A percentile compares a stretch with the other conserved stretches of the same genome.
These are phyloP conservation scores for Grammomys dolichurus DNA, from an alignment of 2,113 vertebrate genomes.

Conservation along the genomic window DNA sequence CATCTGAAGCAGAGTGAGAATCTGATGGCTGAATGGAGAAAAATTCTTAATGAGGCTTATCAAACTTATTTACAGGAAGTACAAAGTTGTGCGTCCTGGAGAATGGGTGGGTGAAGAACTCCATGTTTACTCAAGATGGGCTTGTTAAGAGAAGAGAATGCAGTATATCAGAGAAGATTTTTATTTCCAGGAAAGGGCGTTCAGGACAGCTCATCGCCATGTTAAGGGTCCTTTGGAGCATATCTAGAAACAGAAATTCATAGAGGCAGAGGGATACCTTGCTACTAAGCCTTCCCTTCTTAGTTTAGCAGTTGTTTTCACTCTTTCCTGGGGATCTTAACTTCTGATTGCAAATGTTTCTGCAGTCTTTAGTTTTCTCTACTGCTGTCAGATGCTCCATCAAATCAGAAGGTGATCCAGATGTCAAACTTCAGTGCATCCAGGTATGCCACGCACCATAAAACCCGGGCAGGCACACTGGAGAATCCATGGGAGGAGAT, in stretches of 20 bases:
- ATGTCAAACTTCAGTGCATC: not conserved
- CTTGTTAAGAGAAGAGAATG: constrained; percentile 11
- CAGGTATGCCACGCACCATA: not conserved
- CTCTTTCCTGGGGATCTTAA: not conserved
- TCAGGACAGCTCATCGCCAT: not conserved
- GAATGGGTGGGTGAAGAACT: constrained; percentile 58
- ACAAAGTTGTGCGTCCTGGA: constrained; percentile 46
- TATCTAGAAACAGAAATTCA: not conserved
- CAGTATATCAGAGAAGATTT: not conserved
- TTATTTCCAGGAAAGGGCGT: constrained; percentile 16
- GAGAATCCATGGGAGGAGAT: too few relatives aligned
- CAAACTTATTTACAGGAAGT: constrained; percentile 72
- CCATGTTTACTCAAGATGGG: not conserved
- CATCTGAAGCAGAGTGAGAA: constrained; percentile 63
- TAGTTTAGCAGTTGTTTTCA: not conserved
- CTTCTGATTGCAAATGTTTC: not conserved
- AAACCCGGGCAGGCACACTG: rapidly evolving
- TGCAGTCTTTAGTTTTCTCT: not conserved
- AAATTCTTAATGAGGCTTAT: constrained; percentile 74
- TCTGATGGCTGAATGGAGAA: constrained; percentile 66
- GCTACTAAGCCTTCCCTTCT: not conserved
- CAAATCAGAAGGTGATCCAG: not conserved
- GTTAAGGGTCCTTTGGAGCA: not conserved
- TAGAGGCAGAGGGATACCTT: not conserved
- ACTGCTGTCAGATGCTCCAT: not conserved